Evolutionary conservation across 2,888 invertebrate genomes (phyloP).

Genomic region (Lampropteryx suffumata): DNA sequence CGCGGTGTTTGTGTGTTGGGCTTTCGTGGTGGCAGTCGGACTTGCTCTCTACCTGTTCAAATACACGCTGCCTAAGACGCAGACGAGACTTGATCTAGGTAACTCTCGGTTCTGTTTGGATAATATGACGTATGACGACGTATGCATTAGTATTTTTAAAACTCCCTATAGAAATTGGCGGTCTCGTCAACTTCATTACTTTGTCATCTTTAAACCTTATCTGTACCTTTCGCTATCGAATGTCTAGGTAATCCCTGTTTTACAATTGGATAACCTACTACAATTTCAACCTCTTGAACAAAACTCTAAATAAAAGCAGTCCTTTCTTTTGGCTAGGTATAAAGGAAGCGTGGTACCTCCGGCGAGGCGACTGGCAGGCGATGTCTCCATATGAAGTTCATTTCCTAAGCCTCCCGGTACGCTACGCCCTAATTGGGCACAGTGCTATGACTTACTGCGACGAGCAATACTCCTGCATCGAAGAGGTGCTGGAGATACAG

Average conservation of each 20-base stretch:
- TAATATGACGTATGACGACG: too few species aligned
- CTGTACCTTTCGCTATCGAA: too few species aligned
- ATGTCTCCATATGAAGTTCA: slow-evolving; percentile 50
- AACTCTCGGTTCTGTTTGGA: slow-evolving; percentile 32
- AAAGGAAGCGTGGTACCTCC: slow-evolving; percentile 67
- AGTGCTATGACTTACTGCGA: slow-evolving; percentile 53
- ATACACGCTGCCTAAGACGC: slow-evolving; percentile 44
- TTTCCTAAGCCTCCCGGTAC: slow-evolving; percentile 53
- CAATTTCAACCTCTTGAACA: too few species aligned
- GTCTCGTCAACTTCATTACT: too few species aligned
- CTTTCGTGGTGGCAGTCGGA: slow-evolving; percentile 58
- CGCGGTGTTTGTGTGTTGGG: slow-evolving; percentile 74
- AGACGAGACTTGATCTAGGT: slow-evolving; percentile 64
- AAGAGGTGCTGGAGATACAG: slow-evolving; percentile 53
- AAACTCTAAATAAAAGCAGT: background rate
- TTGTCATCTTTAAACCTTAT: too few species aligned
- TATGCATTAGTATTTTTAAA: too few species aligned
- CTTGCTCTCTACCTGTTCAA: slow-evolving; percentile 58
- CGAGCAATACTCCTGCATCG: slow-evolving; percentile 53
- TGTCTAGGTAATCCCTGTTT: too few species aligned
- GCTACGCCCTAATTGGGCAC: slow-evolving; percentile 62
- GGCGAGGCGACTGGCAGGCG: slow-evolving; percentile 70
- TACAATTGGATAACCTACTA: too few species aligned
- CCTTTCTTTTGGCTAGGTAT: slow-evolving; percentile 55
- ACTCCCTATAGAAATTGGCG: too few species aligned